Conservation (phyloP, 2,888 invertebrate genomes). For the Zhuqinia jingwanae region DNA sequence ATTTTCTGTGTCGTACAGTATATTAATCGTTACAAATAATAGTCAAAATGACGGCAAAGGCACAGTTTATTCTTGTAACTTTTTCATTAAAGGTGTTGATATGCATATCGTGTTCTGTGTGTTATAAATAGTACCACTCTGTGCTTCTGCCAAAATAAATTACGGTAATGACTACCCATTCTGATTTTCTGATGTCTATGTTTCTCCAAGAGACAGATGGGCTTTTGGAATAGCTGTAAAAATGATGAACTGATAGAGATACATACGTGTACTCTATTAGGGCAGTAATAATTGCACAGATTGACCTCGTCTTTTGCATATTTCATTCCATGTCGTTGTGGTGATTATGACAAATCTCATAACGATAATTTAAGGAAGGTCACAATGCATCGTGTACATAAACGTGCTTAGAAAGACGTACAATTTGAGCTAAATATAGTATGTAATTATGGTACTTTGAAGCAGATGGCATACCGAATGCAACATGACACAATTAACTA, state of each 20-base stretch:
- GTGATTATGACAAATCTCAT: slow-evolving; percentile 2
- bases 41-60: neutral
- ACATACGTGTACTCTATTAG: slow-evolving; percentile 20
- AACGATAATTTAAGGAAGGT: slow-evolving; percentile 40
- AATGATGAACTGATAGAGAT: slow-evolving; percentile 13
- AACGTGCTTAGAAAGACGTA: neutral
- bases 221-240: too few species aligned
- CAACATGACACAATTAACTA: slow-evolving; percentile 32
- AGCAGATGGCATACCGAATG: neutral
- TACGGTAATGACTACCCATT: too few species aligned
- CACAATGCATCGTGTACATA: neutral
- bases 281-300: slow-evolving; percentile 25
- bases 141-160: too few species aligned
- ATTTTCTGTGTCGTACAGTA: too few species aligned
- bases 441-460: neutral
- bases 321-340: neutral
- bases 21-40: too few species aligned
- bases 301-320: slow-evolving; percentile 24
- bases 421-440: neutral
- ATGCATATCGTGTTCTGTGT: too few species aligned
- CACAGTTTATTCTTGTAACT: too few species aligned
- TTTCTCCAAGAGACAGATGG: too few species aligned
- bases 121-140: too few species aligned
- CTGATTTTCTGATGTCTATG: too few species aligned
- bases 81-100: too few species aligned